A percentile compares a stretch with the other conserved stretches of the same genome.
These are phyloP conservation scores for Monopis laevigella DNA, from an alignment of 2,888 invertebrate species.

Conservation along the genomic window DNA sequence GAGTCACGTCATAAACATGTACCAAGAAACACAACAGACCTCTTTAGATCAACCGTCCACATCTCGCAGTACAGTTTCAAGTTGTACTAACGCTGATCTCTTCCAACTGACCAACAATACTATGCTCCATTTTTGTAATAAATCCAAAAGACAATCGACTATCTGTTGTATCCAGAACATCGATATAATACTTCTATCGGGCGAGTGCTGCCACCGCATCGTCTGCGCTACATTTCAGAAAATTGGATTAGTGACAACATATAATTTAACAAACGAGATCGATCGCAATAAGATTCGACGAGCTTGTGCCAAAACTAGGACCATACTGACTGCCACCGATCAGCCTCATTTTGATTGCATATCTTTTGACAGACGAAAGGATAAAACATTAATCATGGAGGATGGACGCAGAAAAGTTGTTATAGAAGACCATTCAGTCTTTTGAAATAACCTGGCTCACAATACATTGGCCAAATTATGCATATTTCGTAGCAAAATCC, in stretches of 20 bases:
- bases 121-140: not conserved
- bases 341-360: conserved; percentile 2
- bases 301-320: conserved; percentile 10
- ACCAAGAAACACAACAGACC: conserved; percentile 12
- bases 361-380: conserved; percentile 13
- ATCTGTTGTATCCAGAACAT: no score
- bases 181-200: no score
- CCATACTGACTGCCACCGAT: conserved; percentile 4
- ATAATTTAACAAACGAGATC: conserved; percentile 5
- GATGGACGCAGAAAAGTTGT: conserved; percentile 12
- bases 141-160: not conserved
- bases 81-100: conserved; percentile 1
- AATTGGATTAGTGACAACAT: conserved; percentile 11
- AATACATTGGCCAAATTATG: conserved; percentile 12
- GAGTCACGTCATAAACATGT: conserved; percentile 2
- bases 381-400: conserved; percentile 11
- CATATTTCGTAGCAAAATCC: conserved; percentile 1
- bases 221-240: conserved; percentile 11
- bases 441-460: conserved; percentile 11
- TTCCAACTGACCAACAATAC: not conserved
- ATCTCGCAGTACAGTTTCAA: conserved; percentile 4
- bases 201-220: conserved; percentile 12
- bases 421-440: conserved; percentile 8
- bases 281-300: conserved; percentile 12
- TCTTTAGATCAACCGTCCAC: conserved; percentile 7